phyloP scores from a whole-genome alignment of 2,888 invertebrate genomes.

The Gandaritis pyraliata region DNA sequence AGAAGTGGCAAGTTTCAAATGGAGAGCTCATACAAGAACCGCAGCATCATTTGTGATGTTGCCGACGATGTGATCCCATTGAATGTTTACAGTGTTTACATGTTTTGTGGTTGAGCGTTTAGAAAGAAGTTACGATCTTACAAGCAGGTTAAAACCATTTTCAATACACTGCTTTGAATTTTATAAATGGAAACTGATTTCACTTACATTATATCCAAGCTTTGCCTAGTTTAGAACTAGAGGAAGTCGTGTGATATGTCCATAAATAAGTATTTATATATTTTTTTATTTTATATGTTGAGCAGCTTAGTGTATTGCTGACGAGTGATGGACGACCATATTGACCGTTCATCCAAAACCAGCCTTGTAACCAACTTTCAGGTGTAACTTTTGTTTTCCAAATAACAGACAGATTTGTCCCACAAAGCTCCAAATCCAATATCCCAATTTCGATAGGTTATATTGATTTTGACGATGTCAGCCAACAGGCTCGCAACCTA shows the following conservation, averaged over 20 bases:
- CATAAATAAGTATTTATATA: no score
- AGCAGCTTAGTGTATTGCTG: no score
- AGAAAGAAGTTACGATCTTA: constrained; percentile 28
- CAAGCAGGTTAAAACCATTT: constrained; percentile 29
- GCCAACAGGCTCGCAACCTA: constrained; percentile 19
- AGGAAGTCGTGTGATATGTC: no score
- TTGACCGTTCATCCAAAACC: background rate
- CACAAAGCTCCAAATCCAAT: constrained; percentile 10
- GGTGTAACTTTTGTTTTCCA: background rate
- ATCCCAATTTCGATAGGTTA: constrained; percentile 7
- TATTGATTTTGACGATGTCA: constrained; percentile 28
- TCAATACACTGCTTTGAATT: constrained; percentile 11
- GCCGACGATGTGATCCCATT: constrained; percentile 34
- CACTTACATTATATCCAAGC: no score
- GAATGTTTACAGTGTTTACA: constrained; percentile 38
- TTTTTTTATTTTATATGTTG: no score
- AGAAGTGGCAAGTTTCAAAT: constrained; percentile 28
- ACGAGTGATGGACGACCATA: no score
- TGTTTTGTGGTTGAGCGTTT: constrained; percentile 31
- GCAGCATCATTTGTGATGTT: constrained; percentile 30
- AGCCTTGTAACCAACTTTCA: background rate
- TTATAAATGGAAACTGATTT: constrained; percentile 5
- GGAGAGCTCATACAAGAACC: constrained; percentile 26
- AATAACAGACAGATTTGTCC: background rate
- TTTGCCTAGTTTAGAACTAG: no score